Base-by-base conservation (phyloP, 2,888 invertebrate genomes). In the Microchrysa polita region DNA sequence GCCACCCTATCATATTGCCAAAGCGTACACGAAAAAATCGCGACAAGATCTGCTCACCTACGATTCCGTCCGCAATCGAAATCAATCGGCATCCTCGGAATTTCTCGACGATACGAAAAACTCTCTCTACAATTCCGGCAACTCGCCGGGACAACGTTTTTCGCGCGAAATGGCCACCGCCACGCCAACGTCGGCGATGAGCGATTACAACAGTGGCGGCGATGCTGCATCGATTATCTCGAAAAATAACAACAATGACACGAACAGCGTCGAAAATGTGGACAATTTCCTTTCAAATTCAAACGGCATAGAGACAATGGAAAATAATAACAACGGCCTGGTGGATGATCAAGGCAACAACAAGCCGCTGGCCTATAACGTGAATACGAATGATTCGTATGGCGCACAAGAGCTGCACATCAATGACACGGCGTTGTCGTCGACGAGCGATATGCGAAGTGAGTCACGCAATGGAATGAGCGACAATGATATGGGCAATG, bases 1-100 rank as follows among this genome's bases (percentile, higher is more conserved):
- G 16, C 94, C 94, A 1, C 94, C 94, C 0, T 94, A 94, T 85
- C 93, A 94, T 80, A 92, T 94, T 80, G 94, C 93, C 34, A 93
- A 93, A 23, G 91, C 90, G 2, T 93, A 91, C 81, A 93, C 94
- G 14, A 93, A 93, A 86, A 93, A 93, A 74, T 82, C 83, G 5
- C 79, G 80, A 0, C 81, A 83, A 71, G 84, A 84, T 78, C 79
- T 84, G 23, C 79, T 82, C 1, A 81, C 81, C 7, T 84, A 83
- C 74, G 84, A 84, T 76, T 80, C 81, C 5, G 77, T 82, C 77
- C 79, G 83, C 2, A 82, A 80, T 77, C 81, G 82, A 42, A 81
- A 44, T 22, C 22, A 23, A 7, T 67, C 67, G 1, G n/a, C n/a
- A n/a, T 34, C 27, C 4, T 34, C 27, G 27, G 27, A 34, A 34